Percentiles rank a stretch among this genome's conserved stretches.
Evolutionary conservation across 2,113 vertebrate species (phyloP).

Genomic region (Aphyosemion australe): DNA sequence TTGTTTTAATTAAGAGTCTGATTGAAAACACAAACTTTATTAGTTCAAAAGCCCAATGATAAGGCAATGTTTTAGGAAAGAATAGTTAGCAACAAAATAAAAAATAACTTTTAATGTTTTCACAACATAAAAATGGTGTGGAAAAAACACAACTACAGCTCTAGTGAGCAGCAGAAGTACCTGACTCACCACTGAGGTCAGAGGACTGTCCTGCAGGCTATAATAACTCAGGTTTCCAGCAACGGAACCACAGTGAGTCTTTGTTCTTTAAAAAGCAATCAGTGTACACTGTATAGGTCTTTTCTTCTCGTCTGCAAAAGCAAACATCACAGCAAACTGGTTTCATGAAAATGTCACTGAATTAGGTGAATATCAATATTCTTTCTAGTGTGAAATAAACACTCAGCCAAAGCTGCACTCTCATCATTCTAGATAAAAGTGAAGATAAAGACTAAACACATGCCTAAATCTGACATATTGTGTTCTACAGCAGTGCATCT

Average conservation of each 20-base stretch:
- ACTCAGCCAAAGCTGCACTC: neutral
- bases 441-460: neutral
- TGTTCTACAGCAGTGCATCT: constrained; percentile 5
- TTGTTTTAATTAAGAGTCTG: too few species aligned
- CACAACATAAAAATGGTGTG: neutral
- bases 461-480: neutral
- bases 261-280: neutral
- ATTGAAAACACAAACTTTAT: too few species aligned
- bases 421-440: neutral
- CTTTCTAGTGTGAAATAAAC: neutral
- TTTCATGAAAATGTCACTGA: neutral
- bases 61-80: too few species aligned
- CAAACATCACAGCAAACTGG: neutral
- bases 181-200: neutral
- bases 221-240: neutral
- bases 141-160: neutral
- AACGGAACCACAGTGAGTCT: neutral
- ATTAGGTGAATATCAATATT: neutral
- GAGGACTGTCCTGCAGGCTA: neutral
- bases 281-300: neutral
- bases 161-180: neutral
- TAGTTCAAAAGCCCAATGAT: too few species aligned
- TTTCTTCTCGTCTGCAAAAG: neutral
- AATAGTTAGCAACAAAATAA: too few species aligned
- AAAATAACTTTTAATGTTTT: too few species aligned